Base-by-base conservation (phyloP, 2,797 vertebrate species). In the Tenualosa thibaudeaui region DNA sequence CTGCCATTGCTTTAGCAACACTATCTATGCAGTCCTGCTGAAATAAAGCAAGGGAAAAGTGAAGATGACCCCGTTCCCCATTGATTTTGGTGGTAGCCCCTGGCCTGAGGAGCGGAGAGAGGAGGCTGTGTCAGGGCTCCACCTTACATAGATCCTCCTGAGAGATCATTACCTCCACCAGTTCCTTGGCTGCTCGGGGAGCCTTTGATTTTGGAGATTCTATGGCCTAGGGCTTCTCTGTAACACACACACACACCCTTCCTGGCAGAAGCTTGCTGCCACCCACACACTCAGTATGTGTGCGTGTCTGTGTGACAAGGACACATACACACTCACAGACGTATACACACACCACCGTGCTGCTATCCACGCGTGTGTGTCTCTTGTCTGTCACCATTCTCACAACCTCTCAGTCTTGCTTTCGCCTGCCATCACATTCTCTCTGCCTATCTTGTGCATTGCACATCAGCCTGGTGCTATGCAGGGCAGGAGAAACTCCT, bases 81-180 rank as follows among this genome's bases (percentile, higher is more conserved):
- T 19, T 65, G n/a, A 8, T 65, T 56, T 65, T 65, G 7, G 60
- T 65, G n/a, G 8, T 65, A 31, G 9, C 24, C 60, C 10, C 24
- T 71, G 65, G 10, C 65, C 65, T 17, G 0, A 17, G 26, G 26
- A 37, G 26, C 13, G 10, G 9, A 31, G 10, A 31, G 24, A 65
- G 24, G 65, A 71, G 65, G 65, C 8, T 37, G 31, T 15, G 13
- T 1, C 13, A 15, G 65, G 1, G 65, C 31, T 37, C 65, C 12
- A 37, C 26, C 24, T 68, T 26, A 65, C 62, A 65, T 3, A 15
- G 65, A 71, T 37, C 31, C 65, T 71, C 65, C 26, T 3, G 65
- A 68, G 26, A 15, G 65, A 71, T 71, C 65, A 71, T 71, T 71
- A 71, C 65, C 31, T 71, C 31, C 65, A 71, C 10, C 62, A 10